These are phyloP conservation scores for Cariama cristata DNA, from an alignment of 2,113 vertebrate genomes.

Conservation along the genomic window DNA sequence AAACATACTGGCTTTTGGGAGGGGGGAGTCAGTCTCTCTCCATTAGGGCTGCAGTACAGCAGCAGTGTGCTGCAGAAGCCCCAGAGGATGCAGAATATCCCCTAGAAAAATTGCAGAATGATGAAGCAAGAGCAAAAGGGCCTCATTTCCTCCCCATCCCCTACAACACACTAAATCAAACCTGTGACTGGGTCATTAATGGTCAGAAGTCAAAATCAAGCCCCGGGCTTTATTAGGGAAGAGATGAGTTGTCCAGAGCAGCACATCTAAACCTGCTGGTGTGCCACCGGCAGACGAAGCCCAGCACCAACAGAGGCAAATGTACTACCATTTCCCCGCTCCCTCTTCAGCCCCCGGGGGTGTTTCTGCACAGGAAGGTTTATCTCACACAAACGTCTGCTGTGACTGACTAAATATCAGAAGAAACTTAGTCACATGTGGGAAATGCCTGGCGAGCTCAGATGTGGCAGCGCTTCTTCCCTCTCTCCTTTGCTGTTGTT, in stretches of 20 bases:
- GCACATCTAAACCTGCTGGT: neutral
- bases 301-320: neutral
- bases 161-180: neutral
- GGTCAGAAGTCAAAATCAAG: neutral
- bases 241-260: neutral
- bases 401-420: neutral
- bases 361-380: neutral
- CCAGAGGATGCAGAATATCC: neutral
- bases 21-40: neutral
- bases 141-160: accelerated
- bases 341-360: accelerated
- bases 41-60: neutral
- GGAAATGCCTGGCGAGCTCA: neutral
- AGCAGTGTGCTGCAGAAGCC: neutral
- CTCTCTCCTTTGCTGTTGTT: neutral
- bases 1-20: neutral
- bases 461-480: neutral
- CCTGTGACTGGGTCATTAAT: neutral
- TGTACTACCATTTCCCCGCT: neutral
- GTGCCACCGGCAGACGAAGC: neutral
- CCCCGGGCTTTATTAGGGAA: neutral
- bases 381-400: neutral
- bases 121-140: neutral
- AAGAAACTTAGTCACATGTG: neutral
- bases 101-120: neutral